Conservation (phyloP, 2,113 vertebrate species). For the Pluvianellus socialis region DNA sequence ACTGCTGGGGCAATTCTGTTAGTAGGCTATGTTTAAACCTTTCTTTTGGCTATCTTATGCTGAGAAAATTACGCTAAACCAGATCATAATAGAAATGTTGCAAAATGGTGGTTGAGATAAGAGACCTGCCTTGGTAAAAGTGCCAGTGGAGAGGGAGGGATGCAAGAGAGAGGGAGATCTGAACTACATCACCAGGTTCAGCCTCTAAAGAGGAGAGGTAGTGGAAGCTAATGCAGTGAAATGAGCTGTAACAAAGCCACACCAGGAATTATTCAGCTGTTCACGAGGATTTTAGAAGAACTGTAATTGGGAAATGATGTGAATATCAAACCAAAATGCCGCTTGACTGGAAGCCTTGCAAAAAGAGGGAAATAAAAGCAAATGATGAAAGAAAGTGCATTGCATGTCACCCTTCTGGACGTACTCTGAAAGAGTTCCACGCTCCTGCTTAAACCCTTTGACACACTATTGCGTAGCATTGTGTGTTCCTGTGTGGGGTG, state of each 20-base stretch:
- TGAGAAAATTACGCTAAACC: background rate
- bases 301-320: constrained; percentile 51
- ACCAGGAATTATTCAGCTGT: constrained; percentile 36
- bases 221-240: constrained; percentile 42
- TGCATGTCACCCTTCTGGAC: background rate
- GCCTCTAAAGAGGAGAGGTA: background rate
- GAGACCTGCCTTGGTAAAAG: background rate
- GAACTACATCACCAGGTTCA: background rate
- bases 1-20: background rate
- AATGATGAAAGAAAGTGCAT: background rate
- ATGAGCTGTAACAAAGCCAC: constrained; percentile 39
- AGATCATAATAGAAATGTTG: background rate
- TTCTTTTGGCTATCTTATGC: background rate
- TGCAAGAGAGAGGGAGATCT: background rate
- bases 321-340: constrained; percentile 54
- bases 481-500: background rate
- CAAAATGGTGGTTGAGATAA: background rate
- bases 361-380: constrained; percentile 1
- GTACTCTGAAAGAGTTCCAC: background rate
- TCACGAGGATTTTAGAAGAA: constrained; percentile 40
- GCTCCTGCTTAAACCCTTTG: background rate
- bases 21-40: background rate
- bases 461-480: background rate
- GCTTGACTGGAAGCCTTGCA: constrained; percentile 23
- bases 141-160: background rate